phyloP scores from a whole-genome alignment of 2,113 vertebrate genomes.

The Ptilorrhoa leucosticta region DNA sequence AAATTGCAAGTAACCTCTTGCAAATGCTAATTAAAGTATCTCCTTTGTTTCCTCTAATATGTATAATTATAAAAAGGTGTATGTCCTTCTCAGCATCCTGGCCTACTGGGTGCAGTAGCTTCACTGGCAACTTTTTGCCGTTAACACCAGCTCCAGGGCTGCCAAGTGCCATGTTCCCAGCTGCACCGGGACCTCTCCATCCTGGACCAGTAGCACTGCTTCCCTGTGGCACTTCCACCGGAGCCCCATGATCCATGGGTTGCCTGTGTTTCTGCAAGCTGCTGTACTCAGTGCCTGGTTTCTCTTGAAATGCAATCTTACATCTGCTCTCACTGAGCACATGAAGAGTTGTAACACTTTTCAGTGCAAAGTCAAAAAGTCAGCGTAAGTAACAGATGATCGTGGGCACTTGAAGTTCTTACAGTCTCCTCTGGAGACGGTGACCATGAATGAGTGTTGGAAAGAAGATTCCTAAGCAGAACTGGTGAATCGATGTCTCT shows the following conservation, averaged over 20 bases:
- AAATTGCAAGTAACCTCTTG: neutral
- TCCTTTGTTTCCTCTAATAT: neutral
- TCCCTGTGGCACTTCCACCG: neutral
- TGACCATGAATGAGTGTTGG: neutral
- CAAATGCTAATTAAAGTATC: neutral
- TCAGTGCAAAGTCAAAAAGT: neutral
- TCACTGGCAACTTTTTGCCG: neutral
- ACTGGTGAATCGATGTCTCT: neutral
- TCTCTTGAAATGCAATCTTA: neutral
- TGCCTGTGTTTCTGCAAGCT: neutral
- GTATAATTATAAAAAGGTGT: neutral
- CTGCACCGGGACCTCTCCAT: neutral
- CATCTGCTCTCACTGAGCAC: neutral
- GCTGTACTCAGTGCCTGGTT: neutral
- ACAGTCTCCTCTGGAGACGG: neutral
- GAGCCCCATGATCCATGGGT: rapidly evolving
- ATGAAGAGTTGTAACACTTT: rapidly evolving
- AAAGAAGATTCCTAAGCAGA: neutral
- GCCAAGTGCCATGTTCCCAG: neutral
- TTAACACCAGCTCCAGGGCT: neutral
- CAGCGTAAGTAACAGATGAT: neutral
- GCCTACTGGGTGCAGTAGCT: neutral
- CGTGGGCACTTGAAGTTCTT: neutral
- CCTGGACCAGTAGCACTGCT: neutral
- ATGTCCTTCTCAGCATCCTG: neutral